Conservation (phyloP, 2,888 invertebrate species). For the Willowsia nigromaculata region DNA sequence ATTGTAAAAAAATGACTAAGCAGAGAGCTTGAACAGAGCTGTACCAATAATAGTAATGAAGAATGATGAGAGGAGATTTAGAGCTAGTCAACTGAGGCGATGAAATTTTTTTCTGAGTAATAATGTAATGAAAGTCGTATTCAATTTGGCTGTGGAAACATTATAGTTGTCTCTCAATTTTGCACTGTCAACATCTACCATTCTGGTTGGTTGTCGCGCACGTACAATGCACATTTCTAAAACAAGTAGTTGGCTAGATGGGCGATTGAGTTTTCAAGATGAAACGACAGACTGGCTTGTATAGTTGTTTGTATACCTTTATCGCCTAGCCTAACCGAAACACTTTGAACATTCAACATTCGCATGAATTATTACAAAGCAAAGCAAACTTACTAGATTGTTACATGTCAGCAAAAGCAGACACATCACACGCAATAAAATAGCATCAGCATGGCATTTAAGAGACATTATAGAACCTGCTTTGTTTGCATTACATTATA, state of each 20-base stretch:
- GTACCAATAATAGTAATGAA: conserved; percentile 22
- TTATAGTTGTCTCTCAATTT: neutral
- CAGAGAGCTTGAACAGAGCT: neutral
- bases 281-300: neutral
- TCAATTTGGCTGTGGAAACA: neutral
- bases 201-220: neutral
- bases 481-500: conserved; percentile 2
- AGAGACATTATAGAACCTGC: conserved; percentile 5
- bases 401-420: neutral
- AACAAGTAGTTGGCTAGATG: neutral
- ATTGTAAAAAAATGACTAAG: neutral
- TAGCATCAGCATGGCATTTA: neutral
- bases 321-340: neutral
- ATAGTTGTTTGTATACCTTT: neutral
- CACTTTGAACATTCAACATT: neutral
- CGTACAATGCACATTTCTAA: neutral
- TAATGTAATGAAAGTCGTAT: conserved; percentile 19
- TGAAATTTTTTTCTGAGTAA: conserved; percentile 14
- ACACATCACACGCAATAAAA: conserved; percentile 25
- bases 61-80: conserved; percentile 27
- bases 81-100: conserved; percentile 26
- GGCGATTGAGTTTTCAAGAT: conserved; percentile 27
- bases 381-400: neutral
- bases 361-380: neutral
- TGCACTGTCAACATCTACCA: conserved; percentile 4